Base-by-base conservation (phyloP, 2,113 vertebrate species). In the Caracal caracal region DNA sequence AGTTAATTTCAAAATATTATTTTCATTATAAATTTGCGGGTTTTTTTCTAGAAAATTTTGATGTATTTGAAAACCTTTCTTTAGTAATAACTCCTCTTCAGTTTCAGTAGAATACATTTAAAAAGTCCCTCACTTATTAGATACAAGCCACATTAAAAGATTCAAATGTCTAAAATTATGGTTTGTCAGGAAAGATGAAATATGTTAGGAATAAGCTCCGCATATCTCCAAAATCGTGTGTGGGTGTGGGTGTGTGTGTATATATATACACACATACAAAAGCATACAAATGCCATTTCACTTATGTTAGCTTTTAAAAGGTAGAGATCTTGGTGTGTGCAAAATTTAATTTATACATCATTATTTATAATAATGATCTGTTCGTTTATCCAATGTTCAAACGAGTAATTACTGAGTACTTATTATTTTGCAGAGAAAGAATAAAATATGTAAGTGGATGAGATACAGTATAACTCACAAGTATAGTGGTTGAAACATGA, bases 41-140 rank as follows among this genome's bases (percentile, higher is more conserved):
- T 70, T 93, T 78, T 11, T 19, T 88, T 73, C 15, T 26, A 59
- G 37, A 70, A 92, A 47, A 9, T 73, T 75, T 37, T 68, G 24
- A n/a, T 81, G 37, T 85, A 13, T 63, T 84, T 76, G n/a, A 75
- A 94, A 91, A 87, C n/a, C 33, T 93, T 91, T 80, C 22, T 79
- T 71, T 63, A 70, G 76, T 30, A 65, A 79, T 9, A 73, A 80
- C 2, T 17, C 16, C 19, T 89, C 66, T 71, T 47, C 35, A 30
- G 28, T 40, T 19, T 81, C 63, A 8, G 40, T 6, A 40, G 40
- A 61, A 33, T 76, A n/a, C 35, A 68, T 37, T 17, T 66, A 75
- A 89, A 81, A 51, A 37, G 4, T 40, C 20, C 9, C 3, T 90
- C 11, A 28, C 24, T 66, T 30, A 16, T 53, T 88, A 82, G 24